Evolutionary conservation across 2,113 vertebrate species (phyloP), one percentile per base, ranked within the genome.

Genomic region (Anhinga anhinga): DNA sequence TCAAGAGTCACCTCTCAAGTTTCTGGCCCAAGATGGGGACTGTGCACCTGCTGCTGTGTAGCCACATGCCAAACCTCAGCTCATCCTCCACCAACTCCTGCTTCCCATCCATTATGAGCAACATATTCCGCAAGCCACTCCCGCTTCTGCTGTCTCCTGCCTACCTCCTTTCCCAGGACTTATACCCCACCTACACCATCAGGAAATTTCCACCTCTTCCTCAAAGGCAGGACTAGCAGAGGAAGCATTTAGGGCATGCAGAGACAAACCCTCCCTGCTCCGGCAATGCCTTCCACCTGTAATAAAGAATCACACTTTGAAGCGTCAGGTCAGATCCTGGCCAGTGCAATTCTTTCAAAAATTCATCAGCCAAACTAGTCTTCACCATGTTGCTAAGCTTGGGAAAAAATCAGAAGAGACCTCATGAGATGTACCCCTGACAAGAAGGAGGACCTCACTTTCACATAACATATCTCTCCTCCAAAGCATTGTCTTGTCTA

Each of bases 391-490:
- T 27, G 4, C 26, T 86, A 65, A 77, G 20, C 18, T 13, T 15
- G 8, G 58, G 15, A 42, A 69, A 59, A 76, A 70, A 45, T 27
- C 11, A 52, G 23, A 18, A 38, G 26, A 66, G 13, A 42, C 11
- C 5, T 67, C 50, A 58, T 21, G 30, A 86, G 11, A 76, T 34
- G 9, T 8, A 49, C 45, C 25, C 21, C 10, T 66, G 27, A 62
- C 16, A 49, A 1, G 0, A 73, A 45, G 13, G 8, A 8, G 7
- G 17, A 4, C 7, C 3, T 52, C 4, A 0, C 11, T 86, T 80
- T 56, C 32, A 52, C 1, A 3, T 32, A 34, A 42, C 5, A 36
- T 21, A 70, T 20, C 10, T 78, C 30, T 70, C 6, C 18, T 81
- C 36, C 27, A 82, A 77, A 83, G 12, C 8, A 23, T 27, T 5